Base-by-base conservation (phyloP, 2,797 vertebrate species). In the Propithecus perrieri region DNA sequence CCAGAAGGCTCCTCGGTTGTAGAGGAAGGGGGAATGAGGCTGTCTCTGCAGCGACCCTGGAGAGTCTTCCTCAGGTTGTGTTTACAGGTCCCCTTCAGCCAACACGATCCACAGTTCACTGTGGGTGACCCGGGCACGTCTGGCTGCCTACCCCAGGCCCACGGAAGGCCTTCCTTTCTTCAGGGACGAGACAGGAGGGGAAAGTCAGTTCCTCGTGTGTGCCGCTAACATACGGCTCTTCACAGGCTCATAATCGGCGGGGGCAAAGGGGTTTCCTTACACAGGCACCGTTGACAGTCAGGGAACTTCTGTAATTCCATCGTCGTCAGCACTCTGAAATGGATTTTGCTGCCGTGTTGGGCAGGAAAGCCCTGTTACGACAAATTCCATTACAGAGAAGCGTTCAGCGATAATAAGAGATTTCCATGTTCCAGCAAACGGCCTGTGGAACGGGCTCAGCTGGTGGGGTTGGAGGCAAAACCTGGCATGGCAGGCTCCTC, bases 341-440 rank as follows among this genome's bases (percentile, higher is more conserved):
- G 55, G 61, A 57, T 74, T 96, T 92, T 91, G 46, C 81, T 72
- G 28, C 67, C 46, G 2, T 63, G 53, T n/a, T 57, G 75, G 41
- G 28, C 22, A 7, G 57, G 96, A 94, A 97, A 97, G 48, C 74
- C 83, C 63, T 22, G 2, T 87, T 74, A 74, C 5, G 67, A 85
- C 72, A 80, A 85, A 92, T 85, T 76, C 80, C 55, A 61, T 87
- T 76, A 94, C 30, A 8, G 85, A 87, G 90, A 89, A 57, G 11
- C 85, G 4, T 71, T 94, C 55, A 24, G 50, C 61, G 85, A 20
- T 74, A 78, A 92, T 41, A 57, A 92, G 90, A 90, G 79, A 92
- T 90, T 72, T 93, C 80, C 30, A 4, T 10, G 53, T 84, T 79
- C 61, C 11, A 10, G 90, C 35, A 75, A 38, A 79, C 1, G 12